Percentiles rank a stretch among this genome's conserved stretches.
These are phyloP conservation scores for Trichomalopsis sarcophagae DNA, from an alignment of 1,140 invertebrate species.

Conservation along the genomic window DNA sequence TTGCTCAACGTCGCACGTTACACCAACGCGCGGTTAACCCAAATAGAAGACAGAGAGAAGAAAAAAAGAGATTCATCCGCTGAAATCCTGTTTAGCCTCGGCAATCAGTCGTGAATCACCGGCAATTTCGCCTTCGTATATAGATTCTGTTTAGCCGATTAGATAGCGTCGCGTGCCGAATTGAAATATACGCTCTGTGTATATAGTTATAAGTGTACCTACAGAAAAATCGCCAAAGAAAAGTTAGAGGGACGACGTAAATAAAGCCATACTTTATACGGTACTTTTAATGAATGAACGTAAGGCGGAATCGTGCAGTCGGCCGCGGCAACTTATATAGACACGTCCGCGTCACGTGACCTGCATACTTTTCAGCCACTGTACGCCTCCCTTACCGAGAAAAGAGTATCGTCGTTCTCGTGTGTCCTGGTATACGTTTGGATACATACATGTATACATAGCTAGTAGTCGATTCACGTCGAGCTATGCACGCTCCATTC, in stretches of 20 bases:
- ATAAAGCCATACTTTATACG: constrained; percentile 28
- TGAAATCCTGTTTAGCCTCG: neutral
- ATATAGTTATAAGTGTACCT: neutral
- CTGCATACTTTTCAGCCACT: constrained; percentile 37
- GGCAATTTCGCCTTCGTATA: neutral
- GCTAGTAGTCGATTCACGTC: neutral
- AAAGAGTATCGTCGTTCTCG: neutral
- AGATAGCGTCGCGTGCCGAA: neutral
- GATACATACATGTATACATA: neutral
- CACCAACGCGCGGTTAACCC: neutral
- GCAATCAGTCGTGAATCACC: constrained; percentile 21
- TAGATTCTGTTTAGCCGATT: neutral
- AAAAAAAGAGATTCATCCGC: neutral
- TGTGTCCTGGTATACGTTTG: neutral
- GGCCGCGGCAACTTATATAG: neutral
- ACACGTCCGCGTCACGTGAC: constrained; percentile 44
- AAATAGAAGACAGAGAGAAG: no score
- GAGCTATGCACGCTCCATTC: neutral
- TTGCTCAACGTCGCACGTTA: neutral
- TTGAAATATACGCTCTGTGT: neutral
- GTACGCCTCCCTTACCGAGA: constrained; percentile 1
- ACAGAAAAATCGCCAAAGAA: neutral
- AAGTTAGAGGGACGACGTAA: neutral
- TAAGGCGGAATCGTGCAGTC: neutral
- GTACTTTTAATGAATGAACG: constrained; percentile 35